phyloP scores from a whole-genome alignment of 2,113 vertebrate genomes.

The Urocitellus parryii region DNA sequence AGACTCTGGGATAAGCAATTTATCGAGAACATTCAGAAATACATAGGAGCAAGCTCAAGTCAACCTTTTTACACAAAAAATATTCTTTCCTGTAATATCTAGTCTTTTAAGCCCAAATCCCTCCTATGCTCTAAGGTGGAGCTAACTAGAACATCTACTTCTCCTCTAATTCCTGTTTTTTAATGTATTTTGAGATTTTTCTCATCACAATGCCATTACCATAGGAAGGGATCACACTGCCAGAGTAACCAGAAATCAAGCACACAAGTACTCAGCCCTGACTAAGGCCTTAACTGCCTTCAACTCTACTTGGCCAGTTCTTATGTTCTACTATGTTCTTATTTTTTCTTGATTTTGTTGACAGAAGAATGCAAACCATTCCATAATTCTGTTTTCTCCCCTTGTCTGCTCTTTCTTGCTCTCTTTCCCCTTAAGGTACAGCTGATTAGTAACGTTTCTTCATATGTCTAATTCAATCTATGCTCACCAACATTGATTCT shows the following conservation, averaged over 20 bases:
- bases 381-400: background rate
- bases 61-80: background rate
- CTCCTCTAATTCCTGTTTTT: background rate
- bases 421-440: background rate
- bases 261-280: background rate
- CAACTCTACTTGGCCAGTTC: constrained; percentile 14
- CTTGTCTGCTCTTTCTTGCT: background rate
- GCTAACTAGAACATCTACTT: background rate
- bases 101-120: background rate
- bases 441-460: background rate
- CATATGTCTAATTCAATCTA: background rate
- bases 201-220: background rate
- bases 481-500: background rate
- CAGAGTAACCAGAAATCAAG: background rate
- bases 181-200: background rate
- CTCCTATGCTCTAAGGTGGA: background rate
- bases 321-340: constrained; percentile 27
- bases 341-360: constrained; percentile 27
- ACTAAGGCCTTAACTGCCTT: constrained; percentile 4
- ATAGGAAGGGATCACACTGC: background rate
- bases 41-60: background rate
- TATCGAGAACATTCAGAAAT: background rate
- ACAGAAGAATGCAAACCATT: constrained; percentile 49
- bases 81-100: background rate
- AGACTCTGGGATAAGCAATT: background rate